These are phyloP conservation scores for Allolobophora icterica DNA, from an alignment of 2,888 invertebrate genomes.

Conservation along the genomic window DNA sequence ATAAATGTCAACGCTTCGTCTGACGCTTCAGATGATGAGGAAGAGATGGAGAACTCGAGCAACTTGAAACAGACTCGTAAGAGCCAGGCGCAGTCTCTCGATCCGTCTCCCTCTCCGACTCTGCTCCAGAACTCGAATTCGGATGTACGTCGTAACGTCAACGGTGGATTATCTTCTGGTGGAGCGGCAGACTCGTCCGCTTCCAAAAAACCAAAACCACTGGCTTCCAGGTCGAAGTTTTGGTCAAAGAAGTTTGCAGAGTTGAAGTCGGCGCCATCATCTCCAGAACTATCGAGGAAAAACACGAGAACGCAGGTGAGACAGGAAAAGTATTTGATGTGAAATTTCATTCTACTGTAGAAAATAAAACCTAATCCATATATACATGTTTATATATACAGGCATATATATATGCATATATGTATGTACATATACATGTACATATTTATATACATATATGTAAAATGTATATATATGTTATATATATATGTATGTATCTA, in stretches of 20 bases:
- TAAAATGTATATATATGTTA: no score
- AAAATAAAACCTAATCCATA: no score
- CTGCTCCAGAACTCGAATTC: neutral
- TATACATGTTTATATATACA: neutral
- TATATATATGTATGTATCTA: no score
- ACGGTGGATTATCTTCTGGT: neutral
- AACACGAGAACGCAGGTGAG: neutral
- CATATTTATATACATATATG: no score
- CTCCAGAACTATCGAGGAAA: conserved; percentile 13
- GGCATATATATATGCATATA: no score
- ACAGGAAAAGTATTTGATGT: neutral
- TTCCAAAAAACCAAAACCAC: neutral
- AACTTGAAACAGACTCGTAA: neutral
- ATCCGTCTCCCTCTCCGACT: neutral
- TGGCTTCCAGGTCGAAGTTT: conserved; percentile 20
- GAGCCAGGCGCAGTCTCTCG: neutral
- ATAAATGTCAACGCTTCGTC: neutral
- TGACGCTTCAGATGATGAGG: neutral
- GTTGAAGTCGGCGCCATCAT: conserved; percentile 19
- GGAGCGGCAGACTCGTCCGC: neutral
- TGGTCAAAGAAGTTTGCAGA: neutral
- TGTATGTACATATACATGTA: neutral
- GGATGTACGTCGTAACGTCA: neutral
- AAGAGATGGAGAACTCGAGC: neutral
- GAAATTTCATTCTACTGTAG: neutral